Base-by-base conservation (phyloP, 1,140 invertebrate genomes). In the Drosophila asahinai region DNA sequence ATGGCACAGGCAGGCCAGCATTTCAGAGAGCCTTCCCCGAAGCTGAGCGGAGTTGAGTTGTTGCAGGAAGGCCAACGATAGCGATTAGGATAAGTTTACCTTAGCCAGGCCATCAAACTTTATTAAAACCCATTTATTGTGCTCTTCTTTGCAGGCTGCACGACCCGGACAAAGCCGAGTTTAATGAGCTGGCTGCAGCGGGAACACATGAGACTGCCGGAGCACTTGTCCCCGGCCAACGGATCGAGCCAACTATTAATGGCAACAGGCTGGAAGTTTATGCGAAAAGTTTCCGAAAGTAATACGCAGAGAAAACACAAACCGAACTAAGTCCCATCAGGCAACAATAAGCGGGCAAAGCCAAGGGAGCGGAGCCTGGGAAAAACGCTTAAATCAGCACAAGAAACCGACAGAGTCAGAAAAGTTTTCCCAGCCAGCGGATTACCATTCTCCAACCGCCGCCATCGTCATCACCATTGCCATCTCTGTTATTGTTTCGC, bases 231-330 rank as follows among this genome's bases (percentile, higher is more conserved):
- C 54, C 62, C 55, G 52, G 55, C 66, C 47, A 55, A 59, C 15
- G 76, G 47, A 77, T 81, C 74, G 77, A 80, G 77, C 65, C 77
- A 84, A 78, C 81, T 83, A 77, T 79, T 79, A 86, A 82, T 70
- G 86, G 84, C 84, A 87, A 90, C 84, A 90, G 80, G 84, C 80
- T 67, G 66, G 72, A 78, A 81, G 76, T 87, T 89, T 87, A 87
- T 87, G 81, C 84, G 84, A 87, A 87, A 87, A 87, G 59, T 87
- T 87, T 62, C 55, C 27, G 38, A 84, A 86, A 89, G 81, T 84
- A 81, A 87, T 87, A 89, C 75, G 81, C 78, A 77, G 74, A 84
- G 68, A 73, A 63, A 66, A 72, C 80, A 71, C 51, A 43, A 80
- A 58, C 51, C n/a, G 51, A 83, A 81, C 77, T 62, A 73, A 77